Percentiles rank a stretch among this genome's conserved stretches.
Conservation (phyloP, 1,140 invertebrate species). For the Caenorhabditis remanei region DNA sequence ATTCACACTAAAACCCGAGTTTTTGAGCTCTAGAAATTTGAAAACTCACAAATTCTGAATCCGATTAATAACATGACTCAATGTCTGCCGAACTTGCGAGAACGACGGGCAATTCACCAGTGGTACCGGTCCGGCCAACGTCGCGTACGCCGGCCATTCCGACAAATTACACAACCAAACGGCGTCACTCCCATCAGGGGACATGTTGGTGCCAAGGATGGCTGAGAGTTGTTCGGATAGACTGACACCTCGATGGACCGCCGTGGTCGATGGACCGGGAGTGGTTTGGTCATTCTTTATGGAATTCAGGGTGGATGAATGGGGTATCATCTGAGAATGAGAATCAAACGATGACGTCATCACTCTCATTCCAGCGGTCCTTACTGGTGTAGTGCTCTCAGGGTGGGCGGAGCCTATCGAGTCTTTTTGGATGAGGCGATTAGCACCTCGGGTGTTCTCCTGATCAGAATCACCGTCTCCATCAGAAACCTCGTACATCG, state of each 20-base stretch:
- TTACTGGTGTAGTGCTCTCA: background rate
- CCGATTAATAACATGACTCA: constrained; percentile 46
- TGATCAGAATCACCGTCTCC: constrained; percentile 30
- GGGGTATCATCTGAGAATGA: constrained; percentile 1
- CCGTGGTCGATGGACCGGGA: background rate
- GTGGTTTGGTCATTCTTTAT: constrained; percentile 27
- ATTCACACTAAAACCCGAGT: no score
- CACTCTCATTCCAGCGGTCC: background rate
- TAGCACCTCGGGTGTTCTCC: constrained; percentile 1
- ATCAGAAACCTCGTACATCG: constrained; percentile 37
- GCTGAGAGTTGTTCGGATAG: constrained; percentile 3
- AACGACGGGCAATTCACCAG: constrained; percentile 32
- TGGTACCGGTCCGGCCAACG: background rate
- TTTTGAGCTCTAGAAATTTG: no score
- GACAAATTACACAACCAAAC: constrained; percentile 35
- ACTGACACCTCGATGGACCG: constrained; percentile 27
- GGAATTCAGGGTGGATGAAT: constrained; percentile 22
- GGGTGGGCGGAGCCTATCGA: background rate
- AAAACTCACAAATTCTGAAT: constrained; percentile 65
- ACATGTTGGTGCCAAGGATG: constrained; percentile 7
- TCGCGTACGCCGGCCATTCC: constrained; percentile 16
- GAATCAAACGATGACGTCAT: constrained; percentile 25
- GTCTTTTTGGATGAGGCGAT: constrained; percentile 11
- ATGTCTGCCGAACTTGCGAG: constrained; percentile 17
- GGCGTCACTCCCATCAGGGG: background rate